phyloP scores from a whole-genome alignment of 2,797 vertebrate genomes.

The Coranthus polyacanthus region DNA sequence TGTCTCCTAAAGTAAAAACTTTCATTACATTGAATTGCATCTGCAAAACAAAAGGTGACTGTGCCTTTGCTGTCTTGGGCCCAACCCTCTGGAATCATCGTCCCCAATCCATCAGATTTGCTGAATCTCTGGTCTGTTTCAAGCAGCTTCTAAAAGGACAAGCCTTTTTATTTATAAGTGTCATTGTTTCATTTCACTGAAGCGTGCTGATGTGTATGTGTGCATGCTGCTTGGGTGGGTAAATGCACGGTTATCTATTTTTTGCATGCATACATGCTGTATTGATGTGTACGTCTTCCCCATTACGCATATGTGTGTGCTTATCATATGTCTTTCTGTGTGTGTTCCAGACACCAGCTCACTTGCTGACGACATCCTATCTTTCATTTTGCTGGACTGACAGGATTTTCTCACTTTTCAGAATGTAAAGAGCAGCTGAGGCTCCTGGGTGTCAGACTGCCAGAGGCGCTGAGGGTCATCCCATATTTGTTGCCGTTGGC shows the following conservation, averaged over 20 bases:
- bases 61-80: too few species aligned
- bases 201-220: neutral
- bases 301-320: neutral
- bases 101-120: too few species aligned
- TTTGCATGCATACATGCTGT: neutral
- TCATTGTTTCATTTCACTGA: too few species aligned
- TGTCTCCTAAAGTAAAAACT: too few species aligned
- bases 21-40: too few species aligned
- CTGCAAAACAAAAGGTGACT: too few species aligned
- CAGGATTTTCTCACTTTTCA: slow-evolving; percentile 15
- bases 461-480: neutral
- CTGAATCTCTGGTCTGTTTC: too few species aligned
- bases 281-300: neutral
- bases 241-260: neutral
- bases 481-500: neutral
- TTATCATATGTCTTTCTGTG: neutral
- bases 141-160: too few species aligned
- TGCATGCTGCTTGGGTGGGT: neutral
- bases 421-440: slow-evolving; percentile 17
- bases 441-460: slow-evolving; percentile 4
- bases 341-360: neutral
- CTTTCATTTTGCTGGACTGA: slow-evolving; percentile 4
- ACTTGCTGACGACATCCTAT: neutral
- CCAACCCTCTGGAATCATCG: too few species aligned
- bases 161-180: too few species aligned